Evolutionary conservation across 2,113 vertebrate species (phyloP).

Genomic region (Pseudois nayaur): DNA sequence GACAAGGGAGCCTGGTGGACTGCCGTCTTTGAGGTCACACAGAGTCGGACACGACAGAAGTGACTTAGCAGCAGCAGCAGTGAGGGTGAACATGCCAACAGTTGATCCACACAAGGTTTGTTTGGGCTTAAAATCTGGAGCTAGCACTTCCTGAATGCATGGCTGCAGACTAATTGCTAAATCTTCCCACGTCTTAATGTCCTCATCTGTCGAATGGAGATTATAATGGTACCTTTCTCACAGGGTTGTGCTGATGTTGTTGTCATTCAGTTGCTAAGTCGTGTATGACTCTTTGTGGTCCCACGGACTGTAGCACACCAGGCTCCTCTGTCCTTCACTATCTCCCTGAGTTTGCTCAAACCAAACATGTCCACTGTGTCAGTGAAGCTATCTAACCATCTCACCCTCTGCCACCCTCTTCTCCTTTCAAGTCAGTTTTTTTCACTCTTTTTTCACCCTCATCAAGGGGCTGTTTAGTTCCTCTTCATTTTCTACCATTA

Average conservation of each 20-base stretch:
- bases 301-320: background rate
- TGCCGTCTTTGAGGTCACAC: too few relatives aligned
- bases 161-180: background rate
- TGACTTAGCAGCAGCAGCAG: background rate
- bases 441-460: background rate
- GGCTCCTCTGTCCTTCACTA: background rate
- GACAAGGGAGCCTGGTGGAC: too few relatives aligned
- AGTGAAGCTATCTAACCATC: background rate
- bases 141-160: background rate
- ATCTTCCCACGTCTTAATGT: background rate
- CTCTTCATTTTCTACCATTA: background rate
- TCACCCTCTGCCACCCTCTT: background rate
- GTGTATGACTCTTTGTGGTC: background rate
- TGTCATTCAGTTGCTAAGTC: background rate
- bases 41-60: too few relatives aligned
- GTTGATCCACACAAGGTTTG: background rate
- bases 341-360: background rate
- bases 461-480: background rate
- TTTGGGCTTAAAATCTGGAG: background rate
- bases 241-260: background rate
- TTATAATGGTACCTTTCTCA: background rate
- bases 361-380: background rate
- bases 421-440: background rate
- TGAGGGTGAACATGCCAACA: background rate
- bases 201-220: background rate